Conservation (phyloP, 1,140 invertebrate genomes). For the Chironomus tepperi region DNA sequence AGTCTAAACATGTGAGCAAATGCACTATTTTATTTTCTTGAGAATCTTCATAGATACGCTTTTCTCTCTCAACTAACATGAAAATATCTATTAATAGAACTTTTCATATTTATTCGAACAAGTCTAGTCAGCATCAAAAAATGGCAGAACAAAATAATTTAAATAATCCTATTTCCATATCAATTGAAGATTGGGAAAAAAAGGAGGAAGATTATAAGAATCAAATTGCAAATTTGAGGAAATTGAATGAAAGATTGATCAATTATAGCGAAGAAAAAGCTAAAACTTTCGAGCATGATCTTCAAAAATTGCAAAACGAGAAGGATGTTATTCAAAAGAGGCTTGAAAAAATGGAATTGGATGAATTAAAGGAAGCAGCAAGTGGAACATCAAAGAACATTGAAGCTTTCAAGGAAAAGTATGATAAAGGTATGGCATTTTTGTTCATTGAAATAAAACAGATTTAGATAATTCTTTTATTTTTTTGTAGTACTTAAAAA, state of each 20-base stretch:
- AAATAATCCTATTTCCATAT: neutral
- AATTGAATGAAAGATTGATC: neutral
- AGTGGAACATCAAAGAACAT: neutral
- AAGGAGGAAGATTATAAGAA: neutral
- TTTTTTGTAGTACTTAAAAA: neutral
- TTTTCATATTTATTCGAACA: neutral
- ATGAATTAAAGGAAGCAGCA: neutral
- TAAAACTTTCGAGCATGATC: neutral
- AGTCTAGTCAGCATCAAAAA: neutral
- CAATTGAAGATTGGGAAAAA: neutral
- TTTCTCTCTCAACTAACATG: neutral
- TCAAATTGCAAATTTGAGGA: neutral
- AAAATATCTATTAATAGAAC: conserved; percentile 11
- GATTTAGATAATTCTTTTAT: neutral
- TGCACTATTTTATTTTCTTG: neutral
- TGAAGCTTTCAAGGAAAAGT: conserved; percentile 5
- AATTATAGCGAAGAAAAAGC: conserved; percentile 14
- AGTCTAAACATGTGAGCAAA: neutral
- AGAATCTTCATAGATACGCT: neutral
- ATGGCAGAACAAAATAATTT: neutral
- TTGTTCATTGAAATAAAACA: too few species aligned
- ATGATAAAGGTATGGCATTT: neutral
- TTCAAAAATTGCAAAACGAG: neutral
- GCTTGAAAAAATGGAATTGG: conserved; percentile 11
- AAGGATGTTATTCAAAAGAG: neutral